Base-by-base conservation (phyloP, 2,888 invertebrate species). In the Cheilosia impressa region DNA sequence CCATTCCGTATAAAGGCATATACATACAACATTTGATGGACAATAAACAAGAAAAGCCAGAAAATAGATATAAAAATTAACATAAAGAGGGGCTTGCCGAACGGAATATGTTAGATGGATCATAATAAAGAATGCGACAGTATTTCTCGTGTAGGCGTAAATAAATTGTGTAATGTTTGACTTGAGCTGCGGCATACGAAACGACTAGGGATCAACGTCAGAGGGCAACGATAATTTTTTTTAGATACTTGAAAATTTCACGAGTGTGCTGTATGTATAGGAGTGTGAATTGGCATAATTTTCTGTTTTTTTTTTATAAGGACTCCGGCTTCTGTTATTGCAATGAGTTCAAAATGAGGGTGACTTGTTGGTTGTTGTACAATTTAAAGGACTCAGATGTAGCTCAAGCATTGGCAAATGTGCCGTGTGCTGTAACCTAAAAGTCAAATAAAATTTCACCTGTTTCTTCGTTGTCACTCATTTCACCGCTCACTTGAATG, bases 11-110 rank as follows among this genome's bases (percentile, higher is more conserved):
- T 34, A 57, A 31, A 38, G 41, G 24, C 52, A 52, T n/a, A 9
- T 31, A 31, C 31, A 27, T 27, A 27, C 9, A 31, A 31, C 31
- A 17, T 58, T 78, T 78, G 27, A 78, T 71, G 62, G 53, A 17
- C 69, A 62, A 78, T 78, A 71, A 60, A 76, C 27, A 41, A 76
- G 45, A 27, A 50, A 13, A 17, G 57, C 65, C 73, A 63, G 47
- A 47, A 47, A 57, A 47, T 22, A 43, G 34, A 63, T 62, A 24
- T 63, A 15, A 34, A 65, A 63, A 65, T 65, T 73, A 73, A 62
- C 53, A 63, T 34, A 43, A 53, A 63, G 34, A 34, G 24, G 57
- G 45, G 31, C 27, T 31, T 45, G 22, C 7, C 4, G 27, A 47
- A 13, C 38, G 58, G 58, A 47, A 45, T 75, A 57, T 65, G 65